Conservation (phyloP, 2,888 invertebrate genomes). For the Cyclophora albipunctata region DNA sequence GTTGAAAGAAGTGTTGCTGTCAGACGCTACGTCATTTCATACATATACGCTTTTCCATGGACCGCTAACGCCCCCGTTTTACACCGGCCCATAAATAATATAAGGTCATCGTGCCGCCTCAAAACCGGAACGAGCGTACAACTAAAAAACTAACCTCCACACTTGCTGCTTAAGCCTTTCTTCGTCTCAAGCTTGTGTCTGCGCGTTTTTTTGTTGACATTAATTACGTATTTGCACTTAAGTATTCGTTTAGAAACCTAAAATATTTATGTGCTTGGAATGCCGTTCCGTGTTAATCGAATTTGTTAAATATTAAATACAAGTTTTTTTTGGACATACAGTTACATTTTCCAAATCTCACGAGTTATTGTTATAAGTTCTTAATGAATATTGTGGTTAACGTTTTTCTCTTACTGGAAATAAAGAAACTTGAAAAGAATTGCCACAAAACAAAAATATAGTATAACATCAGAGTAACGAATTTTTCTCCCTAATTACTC, state of each 20-base stretch:
- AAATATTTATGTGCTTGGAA: too few relatives aligned
- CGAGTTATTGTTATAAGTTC: too few relatives aligned
- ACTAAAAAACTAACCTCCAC: conserved; percentile 56
- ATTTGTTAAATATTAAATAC: too few relatives aligned
- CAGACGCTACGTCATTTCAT: not conserved
- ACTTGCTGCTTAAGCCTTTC: conserved; percentile 19
- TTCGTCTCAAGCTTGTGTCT: not conserved
- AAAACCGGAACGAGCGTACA: conserved; percentile 70
- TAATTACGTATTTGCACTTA: conserved; percentile 15
- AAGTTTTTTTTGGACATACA: too few relatives aligned
- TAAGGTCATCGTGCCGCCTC: conserved; percentile 70
- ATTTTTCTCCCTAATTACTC: conserved; percentile 74
- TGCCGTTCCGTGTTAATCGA: too few relatives aligned
- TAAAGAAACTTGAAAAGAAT: too few relatives aligned
- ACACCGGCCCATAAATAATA: conserved; percentile 48
- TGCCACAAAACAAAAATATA: conserved; percentile 49
- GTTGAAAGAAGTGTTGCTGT: too few relatives aligned
- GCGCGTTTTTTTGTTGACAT: conserved; percentile 18
- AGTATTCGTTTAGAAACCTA: too few relatives aligned
- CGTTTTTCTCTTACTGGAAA: too few relatives aligned
- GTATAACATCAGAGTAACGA: conserved; percentile 56
- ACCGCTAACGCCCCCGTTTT: conserved; percentile 35
- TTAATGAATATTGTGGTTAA: too few relatives aligned
- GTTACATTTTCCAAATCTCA: too few relatives aligned
- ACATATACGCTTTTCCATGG: conserved; percentile 1